phyloP scores from a whole-genome alignment of 2,888 invertebrate genomes.

The Labia minor region DNA sequence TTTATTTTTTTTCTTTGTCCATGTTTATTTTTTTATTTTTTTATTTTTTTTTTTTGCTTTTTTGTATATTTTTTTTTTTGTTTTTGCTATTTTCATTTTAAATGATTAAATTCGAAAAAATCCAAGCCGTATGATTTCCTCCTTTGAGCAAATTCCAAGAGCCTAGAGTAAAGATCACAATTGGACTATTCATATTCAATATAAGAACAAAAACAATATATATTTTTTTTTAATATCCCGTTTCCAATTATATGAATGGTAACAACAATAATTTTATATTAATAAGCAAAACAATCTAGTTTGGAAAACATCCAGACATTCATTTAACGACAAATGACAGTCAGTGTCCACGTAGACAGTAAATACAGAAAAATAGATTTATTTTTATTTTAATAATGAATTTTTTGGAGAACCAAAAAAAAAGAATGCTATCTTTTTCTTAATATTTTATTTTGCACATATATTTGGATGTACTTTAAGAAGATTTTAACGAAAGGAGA shows the following conservation, averaged over 20 bases:
- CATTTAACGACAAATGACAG: slow-evolving; percentile 13
- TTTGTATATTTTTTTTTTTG: not conserved
- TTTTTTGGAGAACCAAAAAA: not conserved
- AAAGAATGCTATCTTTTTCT: not conserved
- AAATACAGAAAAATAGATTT: slow-evolving; percentile 8
- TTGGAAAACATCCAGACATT: not conserved
- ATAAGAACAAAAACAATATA: not conserved
- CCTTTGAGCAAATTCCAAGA: slow-evolving; percentile 7
- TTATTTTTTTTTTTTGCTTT: not conserved
- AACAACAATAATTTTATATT: slow-evolving; percentile 13
- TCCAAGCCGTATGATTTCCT: not conserved
- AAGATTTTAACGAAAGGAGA: not conserved
- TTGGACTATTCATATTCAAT: not conserved
- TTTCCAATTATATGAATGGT: not conserved
- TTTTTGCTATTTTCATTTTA: not conserved
- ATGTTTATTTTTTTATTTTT: not conserved
- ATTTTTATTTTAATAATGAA: not conserved
- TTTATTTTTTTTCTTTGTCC: not conserved
- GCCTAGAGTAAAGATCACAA: slow-evolving; percentile 2
- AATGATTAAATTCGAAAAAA: not conserved
- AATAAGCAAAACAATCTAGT: not conserved
- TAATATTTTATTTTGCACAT: slow-evolving; percentile 1
- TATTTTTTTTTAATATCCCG: slow-evolving; percentile 1
- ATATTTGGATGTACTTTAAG: not conserved
- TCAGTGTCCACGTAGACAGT: slow-evolving; percentile 2